A percentile compares a stretch with the other conserved stretches of the same genome.
phyloP scores from a whole-genome alignment of 2,113 vertebrate species.

The Burhinus bistriatus region DNA sequence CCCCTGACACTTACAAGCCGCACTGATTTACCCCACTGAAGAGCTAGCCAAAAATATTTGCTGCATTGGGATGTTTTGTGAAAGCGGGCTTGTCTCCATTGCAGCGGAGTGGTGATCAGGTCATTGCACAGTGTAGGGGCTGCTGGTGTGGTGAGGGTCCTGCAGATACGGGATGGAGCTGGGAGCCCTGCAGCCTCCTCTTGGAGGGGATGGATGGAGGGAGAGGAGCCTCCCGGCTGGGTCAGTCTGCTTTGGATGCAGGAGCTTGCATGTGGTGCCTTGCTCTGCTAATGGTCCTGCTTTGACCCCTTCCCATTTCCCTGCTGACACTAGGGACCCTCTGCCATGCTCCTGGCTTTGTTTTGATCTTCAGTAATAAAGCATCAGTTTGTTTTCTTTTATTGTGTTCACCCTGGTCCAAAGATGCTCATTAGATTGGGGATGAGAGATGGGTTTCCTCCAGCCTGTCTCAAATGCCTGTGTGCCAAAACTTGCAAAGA shows the following conservation, averaged over 20 bases:
- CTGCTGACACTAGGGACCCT: neutral
- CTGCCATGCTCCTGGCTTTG: neutral
- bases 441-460: neutral
- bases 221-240: neutral
- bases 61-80: neutral
- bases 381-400: too few species aligned
- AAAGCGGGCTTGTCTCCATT: neutral
- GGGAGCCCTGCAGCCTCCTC: neutral
- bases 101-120: neutral
- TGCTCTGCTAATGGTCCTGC: neutral
- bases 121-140: too few species aligned
- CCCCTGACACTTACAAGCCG: neutral
- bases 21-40: neutral
- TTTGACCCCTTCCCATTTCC: neutral
- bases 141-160: accelerated
- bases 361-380: neutral
- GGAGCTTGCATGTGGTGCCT: neutral
- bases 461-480: neutral
- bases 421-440: neutral
- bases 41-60: neutral
- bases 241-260: accelerated
- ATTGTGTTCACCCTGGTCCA: neutral
- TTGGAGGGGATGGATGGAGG: accelerated
- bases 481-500: neutral
- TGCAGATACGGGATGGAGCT: neutral